Evolutionary conservation across 1,140 invertebrate genomes (phyloP).

Genomic region (Drosophila orena): DNA sequence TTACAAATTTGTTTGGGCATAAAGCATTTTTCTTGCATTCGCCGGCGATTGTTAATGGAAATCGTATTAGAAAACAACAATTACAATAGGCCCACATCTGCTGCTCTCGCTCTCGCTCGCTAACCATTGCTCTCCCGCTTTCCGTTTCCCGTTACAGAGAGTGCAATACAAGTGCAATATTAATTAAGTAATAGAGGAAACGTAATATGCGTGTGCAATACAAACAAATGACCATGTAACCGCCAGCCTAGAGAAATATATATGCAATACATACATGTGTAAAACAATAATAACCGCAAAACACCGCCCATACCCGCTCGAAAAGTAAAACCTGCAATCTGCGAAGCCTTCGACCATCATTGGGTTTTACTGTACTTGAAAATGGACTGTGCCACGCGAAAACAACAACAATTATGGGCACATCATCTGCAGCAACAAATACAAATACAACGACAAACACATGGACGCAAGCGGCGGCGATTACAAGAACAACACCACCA

Average conservation of each 20-base stretch:
- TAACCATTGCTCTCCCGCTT: constrained; percentile 5
- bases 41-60: constrained; percentile 31
- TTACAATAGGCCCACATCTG: constrained; percentile 20
- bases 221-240: constrained; percentile 32
- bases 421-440: constrained; percentile 19
- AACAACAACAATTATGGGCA: constrained; percentile 26
- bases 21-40: constrained; percentile 55
- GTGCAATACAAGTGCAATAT: constrained; percentile 73
- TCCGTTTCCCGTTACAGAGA: constrained; percentile 19
- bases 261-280: neutral
- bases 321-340: constrained; percentile 16
- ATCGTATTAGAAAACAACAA: constrained; percentile 43
- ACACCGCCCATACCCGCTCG: neutral
- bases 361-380: constrained; percentile 62
- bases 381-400: constrained; percentile 55
- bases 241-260: constrained; percentile 9
- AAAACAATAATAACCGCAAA: constrained; percentile 45
- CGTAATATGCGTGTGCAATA: constrained; percentile 16
- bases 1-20: constrained; percentile 68
- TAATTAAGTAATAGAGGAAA: constrained; percentile 53
- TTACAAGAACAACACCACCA: constrained; percentile 18
- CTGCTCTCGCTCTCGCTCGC: constrained; percentile 7
- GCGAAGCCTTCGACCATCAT: constrained; percentile 37
- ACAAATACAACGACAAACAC: constrained; percentile 20
- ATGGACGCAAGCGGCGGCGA: constrained; percentile 25